A percentile compares a stretch with the other conserved stretches of the same genome.
phyloP scores from a whole-genome alignment of 2,113 vertebrate genomes.

The Upupa epops region DNA sequence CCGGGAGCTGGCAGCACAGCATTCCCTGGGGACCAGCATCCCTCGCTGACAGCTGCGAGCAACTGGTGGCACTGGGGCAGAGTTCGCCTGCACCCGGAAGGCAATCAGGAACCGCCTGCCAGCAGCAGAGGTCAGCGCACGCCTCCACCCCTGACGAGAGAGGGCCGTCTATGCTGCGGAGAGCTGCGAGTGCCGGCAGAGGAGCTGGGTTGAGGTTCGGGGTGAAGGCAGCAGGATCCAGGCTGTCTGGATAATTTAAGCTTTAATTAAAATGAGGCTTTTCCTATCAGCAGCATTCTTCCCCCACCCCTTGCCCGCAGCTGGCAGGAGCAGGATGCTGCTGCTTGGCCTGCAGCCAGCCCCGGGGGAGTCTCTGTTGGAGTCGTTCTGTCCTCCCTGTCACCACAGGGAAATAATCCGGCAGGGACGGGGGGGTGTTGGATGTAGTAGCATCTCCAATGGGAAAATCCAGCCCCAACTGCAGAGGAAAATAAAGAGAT shows the following conservation, averaged over 20 bases:
- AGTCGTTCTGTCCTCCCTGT: accelerated
- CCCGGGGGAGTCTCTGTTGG: neutral
- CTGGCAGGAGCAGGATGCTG: accelerated
- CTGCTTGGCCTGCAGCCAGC: neutral
- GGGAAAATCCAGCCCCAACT: neutral
- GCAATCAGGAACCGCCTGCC: accelerated
- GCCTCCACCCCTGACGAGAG: too few species aligned
- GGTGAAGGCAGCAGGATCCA: neutral
- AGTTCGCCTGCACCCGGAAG: neutral
- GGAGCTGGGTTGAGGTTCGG: neutral
- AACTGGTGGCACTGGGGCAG: neutral
- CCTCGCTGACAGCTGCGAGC: neutral
- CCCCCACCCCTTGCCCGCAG: neutral
- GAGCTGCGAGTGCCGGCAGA: accelerated
- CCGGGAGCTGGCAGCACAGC: accelerated
- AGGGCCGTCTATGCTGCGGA: accelerated
- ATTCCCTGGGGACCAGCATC: accelerated
- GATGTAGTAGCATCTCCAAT: neutral
- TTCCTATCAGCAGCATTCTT: neutral
- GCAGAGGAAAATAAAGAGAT: neutral
- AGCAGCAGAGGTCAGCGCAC: neutral
- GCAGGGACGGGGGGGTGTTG: accelerated
- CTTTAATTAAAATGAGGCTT: neutral
- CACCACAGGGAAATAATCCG: neutral
- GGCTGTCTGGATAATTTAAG: neutral